These are phyloP conservation scores for Mystacornis crossleyi DNA, from an alignment of 2,113 vertebrate genomes.

Conservation along the genomic window DNA sequence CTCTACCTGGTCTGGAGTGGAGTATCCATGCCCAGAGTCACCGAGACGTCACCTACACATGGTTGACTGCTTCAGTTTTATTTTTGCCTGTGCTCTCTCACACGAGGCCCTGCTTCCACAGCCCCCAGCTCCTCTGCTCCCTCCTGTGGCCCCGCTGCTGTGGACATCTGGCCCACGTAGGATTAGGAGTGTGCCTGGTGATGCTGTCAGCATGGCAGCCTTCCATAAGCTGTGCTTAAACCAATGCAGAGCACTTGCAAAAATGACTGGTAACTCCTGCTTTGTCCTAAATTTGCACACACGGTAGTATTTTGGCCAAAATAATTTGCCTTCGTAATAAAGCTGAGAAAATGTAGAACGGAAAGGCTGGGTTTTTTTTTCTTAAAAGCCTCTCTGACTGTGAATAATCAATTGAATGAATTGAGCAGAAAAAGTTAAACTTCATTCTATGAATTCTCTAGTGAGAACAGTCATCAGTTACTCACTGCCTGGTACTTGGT, in stretches of 20 bases:
- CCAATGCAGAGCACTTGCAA: rapidly evolving
- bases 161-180: rapidly evolving
- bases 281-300: not conserved
- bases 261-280: not conserved
- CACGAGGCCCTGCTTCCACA: rapidly evolving
- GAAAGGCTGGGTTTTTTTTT: not conserved
- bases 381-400: not conserved
- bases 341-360: not conserved
- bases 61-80: not conserved
- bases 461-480: not conserved
- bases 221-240: not conserved
- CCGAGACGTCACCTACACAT: rapidly evolving
- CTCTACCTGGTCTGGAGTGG: not conserved
- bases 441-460: not conserved
- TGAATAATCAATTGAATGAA: not conserved
- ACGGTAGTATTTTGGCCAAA: not conserved
- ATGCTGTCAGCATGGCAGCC: rapidly evolving
- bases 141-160: not conserved
- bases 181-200: rapidly evolving
- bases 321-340: not conserved
- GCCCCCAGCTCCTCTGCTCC: not conserved
- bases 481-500: not conserved
- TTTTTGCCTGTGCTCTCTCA: not conserved
- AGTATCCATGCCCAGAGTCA: not conserved
- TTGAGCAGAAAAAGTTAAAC: not conserved